Evolutionary conservation across 2,113 vertebrate species (phyloP), one percentile per base, ranked within the genome.

Genomic region (Bagarius yarrelli): DNA sequence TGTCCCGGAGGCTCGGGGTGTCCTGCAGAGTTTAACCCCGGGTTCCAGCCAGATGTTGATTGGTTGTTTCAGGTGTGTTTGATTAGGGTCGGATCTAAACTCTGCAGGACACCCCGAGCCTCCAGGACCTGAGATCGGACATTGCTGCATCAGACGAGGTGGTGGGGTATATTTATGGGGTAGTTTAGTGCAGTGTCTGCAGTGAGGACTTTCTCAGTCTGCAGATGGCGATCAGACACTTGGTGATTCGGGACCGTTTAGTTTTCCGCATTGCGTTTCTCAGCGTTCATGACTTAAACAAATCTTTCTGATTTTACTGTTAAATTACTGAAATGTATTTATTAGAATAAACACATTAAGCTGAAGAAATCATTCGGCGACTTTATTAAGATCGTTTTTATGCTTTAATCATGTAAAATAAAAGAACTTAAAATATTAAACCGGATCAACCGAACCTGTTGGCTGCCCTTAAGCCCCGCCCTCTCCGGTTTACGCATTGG

Each of bases 231-330:
- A 59, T 57, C 36, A 16, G 25, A 23, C 34, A 21, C 55, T 76
- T 30, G 14, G 5, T 25, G 23, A 8, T 11, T 47, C 44, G 5
- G 44, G 44, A 40, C 6, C 36, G 6, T 40, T 47, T 8, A n/a
- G 40, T 69, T 44, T 36, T 47, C 57, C n/a, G 56, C 74, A 61
- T 47, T 52, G 67, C 40, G 67, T 27, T 50, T 71, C 67, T 71
- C 67, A 70, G 67, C 5, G 47, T 2, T 15, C 23, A 9, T 50
- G 14, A 2, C 11, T 11, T 13, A 19, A 67, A 14, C 12, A 40
- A n/a, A 23, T 44, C 16, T 6, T 6, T 6, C 15, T 2, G 23
- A 70, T 25, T 25, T 25, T 3, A 0, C 9, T 66, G 11, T 23
- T 16, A 16, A n/a, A 27, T 27, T 25, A 50, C 6, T 50, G n/a